phyloP scores from a whole-genome alignment of 2,113 vertebrate species.

The Sisor rabdophorus region DNA sequence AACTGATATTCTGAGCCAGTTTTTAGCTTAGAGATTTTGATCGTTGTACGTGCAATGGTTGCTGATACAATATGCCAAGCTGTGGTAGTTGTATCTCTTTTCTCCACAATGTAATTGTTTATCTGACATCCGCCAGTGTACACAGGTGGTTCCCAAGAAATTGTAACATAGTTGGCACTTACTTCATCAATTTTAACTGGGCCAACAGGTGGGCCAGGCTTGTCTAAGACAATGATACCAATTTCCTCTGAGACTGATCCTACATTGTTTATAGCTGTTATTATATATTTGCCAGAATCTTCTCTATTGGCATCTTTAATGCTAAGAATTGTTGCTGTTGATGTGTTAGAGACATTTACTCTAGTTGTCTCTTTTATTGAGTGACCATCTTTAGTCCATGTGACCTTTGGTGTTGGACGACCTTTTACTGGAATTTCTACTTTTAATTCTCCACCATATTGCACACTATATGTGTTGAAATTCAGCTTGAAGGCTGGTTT shows the following conservation, averaged over 20 bases:
- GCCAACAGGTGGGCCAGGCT: conserved; percentile 88
- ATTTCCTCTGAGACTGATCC: conserved; percentile 82
- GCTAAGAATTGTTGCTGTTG: conserved; percentile 77
- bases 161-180: conserved; percentile 81
- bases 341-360: conserved; percentile 82
- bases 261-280: conserved; percentile 83
- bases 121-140: conserved; percentile 96
- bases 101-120: conserved; percentile 97
- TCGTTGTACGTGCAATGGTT: conserved; percentile 94
- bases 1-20: conserved; percentile 96
- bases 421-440: conserved; percentile 90
- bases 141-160: conserved; percentile 90
- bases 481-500: conserved; percentile 80
- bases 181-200: conserved; percentile 92
- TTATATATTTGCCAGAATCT: conserved; percentile 88
- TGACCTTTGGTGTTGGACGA: conserved; percentile 81
- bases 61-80: conserved; percentile 92
- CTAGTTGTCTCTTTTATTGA: conserved; percentile 92
- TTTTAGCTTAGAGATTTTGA: conserved; percentile 89
- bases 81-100: conserved; percentile 91
- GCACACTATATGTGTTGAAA: conserved; percentile 87
- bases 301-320: conserved; percentile 92
- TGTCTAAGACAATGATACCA: conserved; percentile 86
- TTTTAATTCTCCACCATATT: conserved; percentile 87
- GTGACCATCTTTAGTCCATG: conserved; percentile 89